Base-by-base conservation (phyloP, 2,113 vertebrate species). In the Megaceryle torquata region DNA sequence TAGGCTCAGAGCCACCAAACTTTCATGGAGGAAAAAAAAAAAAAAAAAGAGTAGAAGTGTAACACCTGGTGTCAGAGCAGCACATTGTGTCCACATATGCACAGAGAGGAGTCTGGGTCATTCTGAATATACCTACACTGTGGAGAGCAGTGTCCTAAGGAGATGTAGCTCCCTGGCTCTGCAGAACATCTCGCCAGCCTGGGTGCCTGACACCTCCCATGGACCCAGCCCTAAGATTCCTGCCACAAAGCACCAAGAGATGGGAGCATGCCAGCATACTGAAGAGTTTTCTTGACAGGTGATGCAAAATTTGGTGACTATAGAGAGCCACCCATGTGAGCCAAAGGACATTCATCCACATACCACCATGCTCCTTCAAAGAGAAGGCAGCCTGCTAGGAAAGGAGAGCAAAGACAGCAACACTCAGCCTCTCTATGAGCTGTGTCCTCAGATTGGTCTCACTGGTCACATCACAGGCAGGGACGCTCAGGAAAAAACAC, bases 331-430 rank as follows among this genome's bases (percentile, higher is more conserved):
- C 35, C 26, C 24, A 59, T 0, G 1, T 22, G 26, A 63, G 61
- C 48, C 25, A 67, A 29, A 19, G 39, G 37, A 4, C 33, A 15
- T 46, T 44, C 48, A 21, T 26, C 56, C 68, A 26, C 33, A 4
- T 1, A 33, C 16, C 41, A 50, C n/a, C 8, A 0, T 1, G 5
- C 1, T 1, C 51, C 60, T 53, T 51, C 25, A 20, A 69, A 31
- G 17, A 33, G 86, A 31, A 54, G 86, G 3, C 20, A 75, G 33
- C 12, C 29, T 81, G 37, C 14, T 41, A 33, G 59, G 70, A 41
- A 53, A 28, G 35, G 43, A 48, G 25, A 57, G 35, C 41, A 79
- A 41, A 35, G 39, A 29, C 50, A 63, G 31, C 6, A 31, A 37
- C 0, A 8, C 26, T 61, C n/a, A n/a, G 9, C 39, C 41, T 8